A percentile compares a stretch with the other conserved stretches of the same genome.
These are phyloP conservation scores for Centropus bengalensis DNA, from an alignment of 2,113 vertebrate genomes.

Conservation along the genomic window DNA sequence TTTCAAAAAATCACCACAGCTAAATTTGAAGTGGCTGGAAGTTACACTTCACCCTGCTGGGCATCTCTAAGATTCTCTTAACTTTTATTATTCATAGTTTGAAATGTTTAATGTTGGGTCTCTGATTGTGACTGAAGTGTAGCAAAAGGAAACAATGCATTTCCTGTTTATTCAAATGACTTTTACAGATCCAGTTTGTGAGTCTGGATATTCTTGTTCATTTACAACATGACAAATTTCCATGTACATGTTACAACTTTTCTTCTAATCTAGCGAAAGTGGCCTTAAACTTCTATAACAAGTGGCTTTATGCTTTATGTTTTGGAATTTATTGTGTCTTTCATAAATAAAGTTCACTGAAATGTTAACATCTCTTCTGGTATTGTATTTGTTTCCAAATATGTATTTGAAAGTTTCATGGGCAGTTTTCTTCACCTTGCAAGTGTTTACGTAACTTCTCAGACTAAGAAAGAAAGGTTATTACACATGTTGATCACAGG, in stretches of 20 bases:
- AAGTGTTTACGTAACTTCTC: neutral
- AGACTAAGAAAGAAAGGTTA: neutral
- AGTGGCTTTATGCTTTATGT: neutral
- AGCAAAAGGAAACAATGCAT: neutral
- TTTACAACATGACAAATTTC: neutral
- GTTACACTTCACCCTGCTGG: neutral
- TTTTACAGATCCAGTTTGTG: neutral
- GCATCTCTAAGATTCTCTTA: neutral
- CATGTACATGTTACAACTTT: neutral
- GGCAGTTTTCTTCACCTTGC: neutral
- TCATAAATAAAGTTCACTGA: neutral
- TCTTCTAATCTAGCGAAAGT: neutral
- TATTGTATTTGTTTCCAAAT: neutral
- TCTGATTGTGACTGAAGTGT: neutral
- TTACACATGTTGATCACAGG: neutral
- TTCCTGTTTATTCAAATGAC: neutral
- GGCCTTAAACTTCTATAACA: neutral
- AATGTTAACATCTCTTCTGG: neutral
- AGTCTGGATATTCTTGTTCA: neutral
- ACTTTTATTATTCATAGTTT: neutral
- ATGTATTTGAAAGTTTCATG: neutral
- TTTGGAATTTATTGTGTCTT: neutral
- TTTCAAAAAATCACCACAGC: neutral
- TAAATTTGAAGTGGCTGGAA: neutral
- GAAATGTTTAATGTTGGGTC: neutral